Evolutionary conservation across 2,888 invertebrate species (phyloP).

Genomic region (Oxyteleia sp.): DNA sequence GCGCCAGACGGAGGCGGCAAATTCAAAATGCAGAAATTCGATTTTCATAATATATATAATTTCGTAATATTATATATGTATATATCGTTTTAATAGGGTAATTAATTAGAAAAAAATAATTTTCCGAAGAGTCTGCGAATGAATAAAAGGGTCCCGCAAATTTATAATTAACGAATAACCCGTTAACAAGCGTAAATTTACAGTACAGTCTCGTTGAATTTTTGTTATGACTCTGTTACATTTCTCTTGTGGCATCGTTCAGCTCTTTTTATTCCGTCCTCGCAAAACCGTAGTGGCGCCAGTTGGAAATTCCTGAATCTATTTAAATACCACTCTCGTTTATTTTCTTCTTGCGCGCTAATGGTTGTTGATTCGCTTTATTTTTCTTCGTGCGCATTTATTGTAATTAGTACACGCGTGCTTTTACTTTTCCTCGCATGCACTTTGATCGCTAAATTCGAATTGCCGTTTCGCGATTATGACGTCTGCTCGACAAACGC

Average conservation of each 20-base stretch:
- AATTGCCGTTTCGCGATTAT: constrained; percentile 1
- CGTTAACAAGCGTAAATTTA: background rate
- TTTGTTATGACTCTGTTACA: constrained; percentile 13
- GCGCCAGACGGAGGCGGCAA: too few relatives aligned
- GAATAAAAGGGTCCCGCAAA: too few relatives aligned
- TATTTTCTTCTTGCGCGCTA: constrained; percentile 42
- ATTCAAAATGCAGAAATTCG: too few relatives aligned
- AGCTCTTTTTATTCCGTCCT: constrained; percentile 69
- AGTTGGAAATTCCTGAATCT: constrained; percentile 85
- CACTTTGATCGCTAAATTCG: constrained; percentile 10
- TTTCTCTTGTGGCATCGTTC: constrained; percentile 33
- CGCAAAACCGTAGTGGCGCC: constrained; percentile 82
- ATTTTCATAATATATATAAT: too few relatives aligned
- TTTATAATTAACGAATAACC: background rate
- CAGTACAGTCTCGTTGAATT: background rate
- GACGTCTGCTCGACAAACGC: constrained; percentile 6
- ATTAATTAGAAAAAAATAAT: too few relatives aligned
- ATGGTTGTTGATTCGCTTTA: constrained; percentile 41
- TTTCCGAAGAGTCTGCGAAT: too few relatives aligned
- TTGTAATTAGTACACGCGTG: constrained; percentile 44
- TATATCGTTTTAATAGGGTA: too few relatives aligned
- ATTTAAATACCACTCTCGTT: constrained; percentile 78
- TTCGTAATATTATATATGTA: too few relatives aligned
- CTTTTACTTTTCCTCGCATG: constrained; percentile 1
- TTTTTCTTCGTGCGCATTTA: constrained; percentile 41